Evolutionary conservation across 2,113 vertebrate species (phyloP).

Genomic region (Rallus limicola): DNA sequence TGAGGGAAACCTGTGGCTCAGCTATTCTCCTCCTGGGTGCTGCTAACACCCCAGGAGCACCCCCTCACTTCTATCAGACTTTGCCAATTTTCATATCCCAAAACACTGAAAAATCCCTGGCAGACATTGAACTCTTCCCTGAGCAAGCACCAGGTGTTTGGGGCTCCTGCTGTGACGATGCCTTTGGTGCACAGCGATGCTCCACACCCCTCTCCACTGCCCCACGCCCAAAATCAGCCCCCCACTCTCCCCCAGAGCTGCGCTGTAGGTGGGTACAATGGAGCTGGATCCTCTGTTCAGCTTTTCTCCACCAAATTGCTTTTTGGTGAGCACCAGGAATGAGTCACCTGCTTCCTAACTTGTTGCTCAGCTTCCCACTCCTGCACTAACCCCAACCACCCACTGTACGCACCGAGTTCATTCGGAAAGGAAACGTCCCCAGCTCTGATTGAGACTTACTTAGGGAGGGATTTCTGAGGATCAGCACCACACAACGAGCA

Average conservation of each 20-base stretch:
- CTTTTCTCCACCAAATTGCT: background rate
- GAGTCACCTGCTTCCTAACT: background rate
- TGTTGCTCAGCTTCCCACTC: background rate
- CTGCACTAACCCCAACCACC: background rate
- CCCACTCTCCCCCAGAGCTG: background rate
- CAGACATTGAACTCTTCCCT: background rate
- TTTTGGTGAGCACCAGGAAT: background rate
- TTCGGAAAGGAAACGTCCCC: background rate
- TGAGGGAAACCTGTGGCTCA: background rate
- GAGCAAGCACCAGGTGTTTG: background rate
- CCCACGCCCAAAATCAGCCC: background rate
- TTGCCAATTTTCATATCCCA: background rate
- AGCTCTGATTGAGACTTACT: fast-evolving
- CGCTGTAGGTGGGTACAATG: background rate
- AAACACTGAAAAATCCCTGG: background rate
- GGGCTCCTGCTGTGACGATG: background rate
- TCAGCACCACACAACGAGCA: fast-evolving
- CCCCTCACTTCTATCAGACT: background rate
- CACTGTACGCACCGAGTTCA: background rate
- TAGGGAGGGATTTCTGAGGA: background rate
- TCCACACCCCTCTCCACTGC: background rate
- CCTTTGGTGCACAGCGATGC: background rate
- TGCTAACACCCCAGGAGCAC: background rate
- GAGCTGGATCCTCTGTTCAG: background rate
- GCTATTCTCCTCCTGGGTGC: fast-evolving